Percentiles rank a stretch among this genome's conserved stretches.
Evolutionary conservation across 2,113 vertebrate genomes (phyloP).

Genomic region (Mustela lutreola): DNA sequence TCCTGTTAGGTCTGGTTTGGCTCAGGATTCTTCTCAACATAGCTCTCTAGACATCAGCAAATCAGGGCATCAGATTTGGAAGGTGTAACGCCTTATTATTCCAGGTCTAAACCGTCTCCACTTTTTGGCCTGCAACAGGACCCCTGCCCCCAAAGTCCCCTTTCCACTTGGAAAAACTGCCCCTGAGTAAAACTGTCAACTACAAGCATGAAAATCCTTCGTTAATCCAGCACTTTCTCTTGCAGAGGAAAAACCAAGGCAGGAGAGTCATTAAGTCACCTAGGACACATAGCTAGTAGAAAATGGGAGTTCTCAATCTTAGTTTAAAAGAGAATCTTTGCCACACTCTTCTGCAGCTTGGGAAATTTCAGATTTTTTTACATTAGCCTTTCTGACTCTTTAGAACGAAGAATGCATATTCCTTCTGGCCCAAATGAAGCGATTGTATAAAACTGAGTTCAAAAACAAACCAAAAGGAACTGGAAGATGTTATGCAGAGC

Average conservation of each 20-base stretch:
- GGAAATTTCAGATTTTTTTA: neutral
- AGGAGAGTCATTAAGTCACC: neutral
- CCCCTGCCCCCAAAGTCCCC: rapidly evolving
- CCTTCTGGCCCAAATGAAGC: neutral
- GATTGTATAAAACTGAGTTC: neutral
- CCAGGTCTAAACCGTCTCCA: neutral
- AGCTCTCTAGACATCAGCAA: neutral
- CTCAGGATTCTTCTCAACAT: neutral
- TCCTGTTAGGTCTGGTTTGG: neutral
- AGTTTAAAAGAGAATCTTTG: neutral
- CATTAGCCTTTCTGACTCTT: neutral
- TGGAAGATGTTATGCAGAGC: neutral
- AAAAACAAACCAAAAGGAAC: neutral
- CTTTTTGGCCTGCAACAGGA: neutral
- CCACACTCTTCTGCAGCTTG: neutral
- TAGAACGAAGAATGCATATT: neutral
- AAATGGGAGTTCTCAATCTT: neutral
- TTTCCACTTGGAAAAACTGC: neutral
- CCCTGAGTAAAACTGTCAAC: neutral
- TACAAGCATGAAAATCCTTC: neutral
- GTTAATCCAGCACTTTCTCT: neutral
- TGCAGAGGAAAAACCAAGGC: neutral
- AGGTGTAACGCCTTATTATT: neutral
- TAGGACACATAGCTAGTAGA: neutral
- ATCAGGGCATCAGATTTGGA: neutral